Evolutionary conservation across 2,888 invertebrate species (phyloP).

Genomic region (Ichneumon xanthorius): DNA sequence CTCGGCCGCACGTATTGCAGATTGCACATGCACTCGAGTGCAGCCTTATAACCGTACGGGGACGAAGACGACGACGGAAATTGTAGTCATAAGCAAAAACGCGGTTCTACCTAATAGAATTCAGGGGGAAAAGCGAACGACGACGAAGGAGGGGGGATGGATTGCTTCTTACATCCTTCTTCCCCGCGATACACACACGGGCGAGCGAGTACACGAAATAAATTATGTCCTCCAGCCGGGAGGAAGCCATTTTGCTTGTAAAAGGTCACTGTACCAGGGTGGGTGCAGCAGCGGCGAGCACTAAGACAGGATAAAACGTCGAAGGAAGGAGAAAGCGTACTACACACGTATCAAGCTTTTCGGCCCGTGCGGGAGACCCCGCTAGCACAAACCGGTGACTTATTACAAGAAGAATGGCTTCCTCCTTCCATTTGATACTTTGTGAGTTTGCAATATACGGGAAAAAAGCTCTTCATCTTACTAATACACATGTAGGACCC

Average conservation of each 20-base stretch:
- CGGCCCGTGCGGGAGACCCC: conserved; percentile 15
- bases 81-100: conserved; percentile 45
- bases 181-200: conserved; percentile 43
- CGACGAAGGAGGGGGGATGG: conserved; percentile 13
- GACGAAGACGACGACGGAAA: conserved; percentile 24
- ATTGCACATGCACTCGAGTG: neutral
- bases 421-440: conserved; percentile 69
- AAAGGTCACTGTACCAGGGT: conserved; percentile 63
- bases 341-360: conserved; percentile 38
- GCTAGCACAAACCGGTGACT: conserved; percentile 56
- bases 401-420: conserved; percentile 69
- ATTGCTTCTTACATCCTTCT: conserved; percentile 44
- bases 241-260: conserved; percentile 66
- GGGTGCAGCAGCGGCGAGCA: conserved; percentile 36
- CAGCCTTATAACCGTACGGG: neutral
- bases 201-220: conserved; percentile 46
- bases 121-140: conserved; percentile 52
- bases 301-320: conserved; percentile 60
- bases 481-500: conserved; percentile 64
- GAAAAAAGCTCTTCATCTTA: conserved; percentile 69
- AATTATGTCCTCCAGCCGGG: conserved; percentile 57
- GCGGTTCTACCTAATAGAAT: conserved; percentile 63
- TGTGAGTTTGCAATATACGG: conserved; percentile 68
- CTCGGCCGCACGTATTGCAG: neutral
- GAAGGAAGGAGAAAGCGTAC: conserved; percentile 30